Base-by-base conservation (phyloP, 1,140 invertebrate species). In the Drosophila virilis region DNA sequence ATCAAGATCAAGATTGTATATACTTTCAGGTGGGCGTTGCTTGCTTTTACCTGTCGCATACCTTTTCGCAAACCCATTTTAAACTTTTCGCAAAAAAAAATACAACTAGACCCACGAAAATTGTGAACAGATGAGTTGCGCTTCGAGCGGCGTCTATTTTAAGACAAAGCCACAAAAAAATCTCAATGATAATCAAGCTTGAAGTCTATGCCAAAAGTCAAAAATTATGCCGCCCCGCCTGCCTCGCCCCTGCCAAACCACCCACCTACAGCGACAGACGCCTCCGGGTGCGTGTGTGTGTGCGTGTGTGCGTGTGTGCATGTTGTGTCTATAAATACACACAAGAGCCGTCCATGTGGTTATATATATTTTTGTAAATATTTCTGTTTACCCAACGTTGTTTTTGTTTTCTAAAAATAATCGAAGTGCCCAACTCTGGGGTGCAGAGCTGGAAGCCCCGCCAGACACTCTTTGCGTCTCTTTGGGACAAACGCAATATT, bases 311-410 rank as follows among this genome's bases (percentile, higher is more conserved):
- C 17, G 62, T 38, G 37, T 66, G 35, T 57, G 40, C 48, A 4
- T 42, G 22, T 50, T 52, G 9, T 52, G 40, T 22, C 71, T 74
- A 74, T 61, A 74, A 74, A 74, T 74, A 74, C 50, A 22, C 58
- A 37, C 45, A 54, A 62, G 70, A 62, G 59, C 72, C 67, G 58
- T 74, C 66, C 72, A 74, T 74, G 72, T 74, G 67, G 66, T 74
- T 70, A 51, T 50, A 69, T 70, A 28, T 28, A 28, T 62, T 60
- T 54, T 74, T 70, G 57, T 69, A 42, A 48, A 68, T 61, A 61
- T 61, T 66, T 60, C 38, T 55, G 48, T 51, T 52, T 43, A 22
- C 37, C 45, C 13, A 43, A 7, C 22, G 42, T 48, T 48, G 17
- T 52, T 50, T 22, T 40, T 60, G 17, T 68, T 68, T 15, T 55